These are phyloP conservation scores for Octonoba sinensis DNA, from an alignment of 2,888 invertebrate species.

Conservation along the genomic window DNA sequence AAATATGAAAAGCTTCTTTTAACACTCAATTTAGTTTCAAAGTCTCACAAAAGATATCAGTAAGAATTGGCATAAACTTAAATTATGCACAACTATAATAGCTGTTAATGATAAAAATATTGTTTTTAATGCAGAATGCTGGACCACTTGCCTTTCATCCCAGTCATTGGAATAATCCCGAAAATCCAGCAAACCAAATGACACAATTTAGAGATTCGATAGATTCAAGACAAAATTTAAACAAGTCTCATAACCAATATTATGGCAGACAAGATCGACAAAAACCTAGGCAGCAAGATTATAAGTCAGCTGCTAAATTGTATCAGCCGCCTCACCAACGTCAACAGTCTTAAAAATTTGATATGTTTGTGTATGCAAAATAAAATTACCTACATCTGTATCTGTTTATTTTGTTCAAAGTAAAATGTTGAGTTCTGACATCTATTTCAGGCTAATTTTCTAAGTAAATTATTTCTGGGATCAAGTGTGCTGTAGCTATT, in stretches of 20 bases:
- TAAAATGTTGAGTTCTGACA: no score
- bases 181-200: conserved; percentile 5
- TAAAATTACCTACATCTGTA: no score
- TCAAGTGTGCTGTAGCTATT: no score
- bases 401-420: no score
- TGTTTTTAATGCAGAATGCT: conserved; percentile 28
- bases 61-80: no score
- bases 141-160: conserved; percentile 48
- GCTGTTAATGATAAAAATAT: background rate
- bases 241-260: background rate
- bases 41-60: no score
- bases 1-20: no score
- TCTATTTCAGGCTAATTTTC: no score
- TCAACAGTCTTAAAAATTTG: conserved; percentile 2
- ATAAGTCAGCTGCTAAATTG: conserved; percentile 43
- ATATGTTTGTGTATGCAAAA: no score
- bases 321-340: conserved; percentile 55
- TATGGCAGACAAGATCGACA: conserved; percentile 21
- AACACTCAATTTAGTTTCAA: no score
- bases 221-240: background rate
- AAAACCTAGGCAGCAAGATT: conserved; percentile 18
- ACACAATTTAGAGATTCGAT: background rate
- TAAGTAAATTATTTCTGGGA: no score
- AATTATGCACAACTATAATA: no score
- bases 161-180: conserved; percentile 24